Base-by-base conservation (phyloP, 2,113 vertebrate genomes). In the Myotis lucifugus region DNA sequence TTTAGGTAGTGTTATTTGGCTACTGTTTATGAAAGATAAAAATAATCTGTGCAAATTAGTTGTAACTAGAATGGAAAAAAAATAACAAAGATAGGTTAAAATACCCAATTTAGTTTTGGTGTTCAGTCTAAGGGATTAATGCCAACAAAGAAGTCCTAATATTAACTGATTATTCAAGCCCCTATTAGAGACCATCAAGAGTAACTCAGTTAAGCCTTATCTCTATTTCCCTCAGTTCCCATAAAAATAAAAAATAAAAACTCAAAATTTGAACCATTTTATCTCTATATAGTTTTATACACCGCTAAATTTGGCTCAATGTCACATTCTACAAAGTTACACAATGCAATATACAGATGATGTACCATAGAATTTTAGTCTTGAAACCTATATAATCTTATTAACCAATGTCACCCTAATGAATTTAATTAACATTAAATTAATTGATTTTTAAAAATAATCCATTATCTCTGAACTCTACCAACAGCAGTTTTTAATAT, bases 1-100 rank as follows among this genome's bases (percentile, higher is more conserved):
- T 88, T 97, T 73, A 18, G 86, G 81, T 64, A 84, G 67, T 82
- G 27, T 52, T 85, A 66, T 54, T 97, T 96, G 66, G 72, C 67
- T 97, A 95, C 96, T 98, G 96, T 91, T 90, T 93, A 96, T 76
- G 94, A 98, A 98, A 98, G 96, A 98, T 97, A 98, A 98, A 97
- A 97, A 97, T 97, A 98, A 98, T 97, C 11, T 96, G 97, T 98
- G 96, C 77, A 98, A 98, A 98, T 97, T 96, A 96, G 95, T 97
- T 97, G 37, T 94, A 95, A 70, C 59, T 97, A 86, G 87, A 98
- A 97, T 97, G 97, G 98, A 97, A 97, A 83, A 91, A 77, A 92
- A 95, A 88, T 97, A 96, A 77, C 70, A 96, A 93, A 97, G 77
- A 97, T 97, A 66, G 56, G 25, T 42, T 97, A 97, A 97, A 96